phyloP scores from a whole-genome alignment of 2,113 vertebrate species.

The Spea multiplicata region DNA sequence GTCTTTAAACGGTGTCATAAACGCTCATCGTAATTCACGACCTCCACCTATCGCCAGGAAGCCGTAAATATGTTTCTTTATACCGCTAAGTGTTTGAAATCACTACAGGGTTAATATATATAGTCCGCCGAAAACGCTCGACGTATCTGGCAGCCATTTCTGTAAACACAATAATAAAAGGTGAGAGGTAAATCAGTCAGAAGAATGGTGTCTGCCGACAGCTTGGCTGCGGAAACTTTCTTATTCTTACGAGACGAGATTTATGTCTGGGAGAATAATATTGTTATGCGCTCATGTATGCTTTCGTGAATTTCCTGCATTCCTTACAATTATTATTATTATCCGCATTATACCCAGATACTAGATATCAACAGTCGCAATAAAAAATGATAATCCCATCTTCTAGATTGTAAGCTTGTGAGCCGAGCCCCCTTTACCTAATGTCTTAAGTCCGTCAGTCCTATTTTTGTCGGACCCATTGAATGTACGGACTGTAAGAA shows the following conservation, averaged over 20 bases:
- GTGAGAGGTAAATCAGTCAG: conserved; percentile 31
- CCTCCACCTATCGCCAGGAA: conserved; percentile 12
- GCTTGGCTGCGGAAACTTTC: conserved; percentile 7
- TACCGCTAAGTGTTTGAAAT: conserved; percentile 21
- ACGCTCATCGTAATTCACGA: conserved; percentile 27
- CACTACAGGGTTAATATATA: conserved; percentile 37
- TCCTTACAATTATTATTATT: not conserved
- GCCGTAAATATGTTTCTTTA: conserved; percentile 41
- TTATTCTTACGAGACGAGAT: conserved; percentile 12
- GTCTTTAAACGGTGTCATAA: conserved; percentile 35
- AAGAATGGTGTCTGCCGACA: conserved; percentile 21
- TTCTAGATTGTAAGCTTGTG: too few relatives aligned
- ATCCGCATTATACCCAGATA: too few relatives aligned
- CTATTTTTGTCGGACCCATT: too few relatives aligned
- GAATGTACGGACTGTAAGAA: too few relatives aligned
- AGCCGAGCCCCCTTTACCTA: too few relatives aligned
- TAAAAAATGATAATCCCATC: too few relatives aligned
- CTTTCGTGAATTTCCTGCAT: not conserved
- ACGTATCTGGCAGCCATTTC: conserved; percentile 23
- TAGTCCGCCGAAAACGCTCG: not conserved
- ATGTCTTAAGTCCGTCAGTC: too few relatives aligned
- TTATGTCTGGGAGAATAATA: conserved; percentile 7
- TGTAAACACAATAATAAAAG: conserved; percentile 33
- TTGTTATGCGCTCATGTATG: not conserved
- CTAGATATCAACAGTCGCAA: too few relatives aligned